Evolutionary conservation across 2,797 vertebrate genomes (phyloP), one percentile per base, ranked within the genome.

Genomic region (Apodemus agrarius): DNA sequence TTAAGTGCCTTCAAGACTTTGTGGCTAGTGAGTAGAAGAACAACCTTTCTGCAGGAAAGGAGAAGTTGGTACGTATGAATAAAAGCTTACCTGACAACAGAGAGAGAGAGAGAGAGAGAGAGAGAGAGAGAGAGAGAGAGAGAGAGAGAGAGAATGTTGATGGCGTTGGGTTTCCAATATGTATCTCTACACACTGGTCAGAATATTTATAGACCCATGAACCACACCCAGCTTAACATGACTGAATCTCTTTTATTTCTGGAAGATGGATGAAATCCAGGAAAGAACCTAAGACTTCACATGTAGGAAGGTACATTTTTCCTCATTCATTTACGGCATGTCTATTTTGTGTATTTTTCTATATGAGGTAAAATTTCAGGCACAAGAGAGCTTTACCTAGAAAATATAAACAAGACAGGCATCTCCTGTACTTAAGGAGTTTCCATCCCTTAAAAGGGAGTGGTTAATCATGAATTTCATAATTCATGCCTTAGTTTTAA

Each of bases 401-500:
- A 79, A 82, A 76, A 49, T 5, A 46, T 84, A 82, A 91, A 49
- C 1, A 86, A 54, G 1, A 40, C 14, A 81, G 40, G 79, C 5
- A 67, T 34, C 43, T 9, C 8, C 6, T 83, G 11, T 17, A 40
- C 40, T 69, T 93, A 43, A 0, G 37, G 65, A 81, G 22, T 31
- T 97, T 93, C 93, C 80, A 72, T 72, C 90, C 19, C 12, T 76
- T 34, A 76, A 95, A 94, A 84, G 19, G 26, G 37, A 54, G 72
- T 59, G 11, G 59, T 79, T 90, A 80, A 91, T 90, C 96, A 67
- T 40, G 63, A 89, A 93, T 87, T 63, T 46, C 16, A 67, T 22
- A 90, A 74, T 37, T 84, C 22, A 75, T 87, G 43, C 10, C 29
- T 67, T 67, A 49, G 29, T 67, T 84, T 63, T 63, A 34, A 67